A percentile compares a stretch with the other conserved stretches of the same genome.
phyloP scores from a whole-genome alignment of 2,797 vertebrate genomes.

The Tapera naevia region DNA sequence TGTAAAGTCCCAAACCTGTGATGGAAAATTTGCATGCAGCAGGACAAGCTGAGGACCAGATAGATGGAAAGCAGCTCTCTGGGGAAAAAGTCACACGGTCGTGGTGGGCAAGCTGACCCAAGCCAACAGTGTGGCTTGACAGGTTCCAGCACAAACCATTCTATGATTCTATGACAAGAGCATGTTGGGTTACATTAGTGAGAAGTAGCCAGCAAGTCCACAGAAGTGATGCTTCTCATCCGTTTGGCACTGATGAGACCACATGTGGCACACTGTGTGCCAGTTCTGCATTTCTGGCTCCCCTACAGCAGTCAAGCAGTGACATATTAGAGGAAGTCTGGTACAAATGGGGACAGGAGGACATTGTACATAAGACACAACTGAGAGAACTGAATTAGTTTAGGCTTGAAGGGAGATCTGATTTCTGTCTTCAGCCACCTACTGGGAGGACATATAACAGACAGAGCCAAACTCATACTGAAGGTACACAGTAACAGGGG shows the following conservation, averaged over 20 bases:
- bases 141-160: too few species aligned
- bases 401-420: background rate
- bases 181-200: too few species aligned
- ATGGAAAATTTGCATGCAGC: background rate
- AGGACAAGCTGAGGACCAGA: background rate
- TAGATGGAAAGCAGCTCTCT: too few species aligned
- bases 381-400: background rate
- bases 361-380: background rate
- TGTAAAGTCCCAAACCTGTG: background rate
- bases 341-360: background rate
- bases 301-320: background rate
- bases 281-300: background rate
- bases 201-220: too few species aligned
- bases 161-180: too few species aligned
- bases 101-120: too few species aligned
- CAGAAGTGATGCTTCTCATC: background rate
- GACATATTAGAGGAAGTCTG: background rate
- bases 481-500: background rate
- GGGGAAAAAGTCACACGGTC: too few species aligned
- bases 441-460: background rate
- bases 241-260: background rate
- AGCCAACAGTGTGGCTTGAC: too few species aligned
- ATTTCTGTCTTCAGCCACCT: background rate
- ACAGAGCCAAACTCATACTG: background rate
- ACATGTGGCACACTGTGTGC: background rate